Conservation (phyloP, 2,113 vertebrate species). For the Ascaphus truei region DNA sequence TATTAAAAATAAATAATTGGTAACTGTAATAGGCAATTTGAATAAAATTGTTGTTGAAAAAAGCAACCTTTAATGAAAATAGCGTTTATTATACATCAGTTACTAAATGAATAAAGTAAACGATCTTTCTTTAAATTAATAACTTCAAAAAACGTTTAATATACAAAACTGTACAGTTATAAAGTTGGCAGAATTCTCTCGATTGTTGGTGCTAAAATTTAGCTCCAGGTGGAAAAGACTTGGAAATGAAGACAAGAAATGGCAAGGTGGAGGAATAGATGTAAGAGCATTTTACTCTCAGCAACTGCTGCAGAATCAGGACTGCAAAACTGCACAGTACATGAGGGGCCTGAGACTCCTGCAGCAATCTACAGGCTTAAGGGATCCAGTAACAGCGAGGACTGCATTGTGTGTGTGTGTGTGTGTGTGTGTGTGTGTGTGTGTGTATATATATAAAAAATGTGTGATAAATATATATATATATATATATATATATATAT, state of each 20-base stretch:
- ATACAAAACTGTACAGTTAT: constrained; percentile 98
- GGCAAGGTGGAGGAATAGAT: not conserved
- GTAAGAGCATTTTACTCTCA: not conserved
- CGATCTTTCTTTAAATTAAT: constrained; percentile 95
- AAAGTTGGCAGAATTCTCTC: constrained; percentile 84
- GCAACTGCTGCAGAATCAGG: not conserved
- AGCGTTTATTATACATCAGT: constrained; percentile 91
- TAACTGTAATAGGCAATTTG: constrained; percentile 89
- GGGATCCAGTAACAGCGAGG: no score
- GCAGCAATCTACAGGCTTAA: not conserved
- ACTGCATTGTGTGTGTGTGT: no score
- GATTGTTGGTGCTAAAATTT: constrained; percentile 51
- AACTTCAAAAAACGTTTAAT: constrained; percentile 88
- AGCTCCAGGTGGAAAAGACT: constrained; percentile 45
- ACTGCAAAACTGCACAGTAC: not conserved
- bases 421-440: no score
- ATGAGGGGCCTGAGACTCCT: not conserved
- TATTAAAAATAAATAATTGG: constrained; percentile 99
- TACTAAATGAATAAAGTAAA: constrained; percentile 97
- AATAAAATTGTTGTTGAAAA: constrained; percentile 95
- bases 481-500: not conserved
- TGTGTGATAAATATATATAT: no score
- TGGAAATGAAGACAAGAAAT: not conserved
- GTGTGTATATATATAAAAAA: no score
- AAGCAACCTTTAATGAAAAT: constrained; percentile 96